These are phyloP conservation scores for Empis livida DNA, from an alignment of 2,888 invertebrate species.

Conservation along the genomic window DNA sequence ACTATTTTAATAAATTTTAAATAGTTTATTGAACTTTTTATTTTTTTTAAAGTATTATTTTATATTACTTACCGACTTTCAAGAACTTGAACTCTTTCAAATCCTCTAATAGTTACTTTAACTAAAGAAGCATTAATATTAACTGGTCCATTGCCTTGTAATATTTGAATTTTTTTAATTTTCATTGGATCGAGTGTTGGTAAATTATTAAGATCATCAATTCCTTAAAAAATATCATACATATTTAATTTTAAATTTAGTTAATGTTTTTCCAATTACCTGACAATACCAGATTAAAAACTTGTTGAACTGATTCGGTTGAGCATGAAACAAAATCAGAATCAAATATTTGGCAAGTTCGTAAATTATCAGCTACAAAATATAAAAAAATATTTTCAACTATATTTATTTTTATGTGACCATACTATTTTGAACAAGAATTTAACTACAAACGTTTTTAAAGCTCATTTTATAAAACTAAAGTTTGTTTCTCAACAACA, in stretches of 20 bases:
- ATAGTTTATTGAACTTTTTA: too few relatives aligned
- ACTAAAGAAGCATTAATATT: conserved; percentile 52
- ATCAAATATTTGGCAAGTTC: conserved; percentile 43
- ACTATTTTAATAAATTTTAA: conserved; percentile 30
- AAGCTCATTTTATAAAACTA: too few relatives aligned
- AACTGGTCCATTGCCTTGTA: conserved; percentile 54
- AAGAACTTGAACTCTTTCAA: conserved; percentile 45
- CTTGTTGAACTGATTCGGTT: conserved; percentile 48
- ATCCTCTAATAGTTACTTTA: conserved; percentile 49
- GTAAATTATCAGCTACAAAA: not conserved
- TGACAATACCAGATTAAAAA: conserved; percentile 52
- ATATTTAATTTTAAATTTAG: not conserved
- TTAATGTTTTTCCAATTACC: conserved; percentile 31
- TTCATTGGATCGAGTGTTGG: conserved; percentile 47
- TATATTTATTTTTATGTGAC: too few relatives aligned
- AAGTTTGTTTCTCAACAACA: too few relatives aligned
- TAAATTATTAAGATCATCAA: conserved; percentile 28
- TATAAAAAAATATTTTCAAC: not conserved
- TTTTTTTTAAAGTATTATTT: not conserved
- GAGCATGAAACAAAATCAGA: conserved; percentile 55
- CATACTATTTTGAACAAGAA: too few relatives aligned
- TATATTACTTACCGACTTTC: conserved; percentile 39
- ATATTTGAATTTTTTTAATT: conserved; percentile 47
- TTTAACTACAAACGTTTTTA: too few relatives aligned
- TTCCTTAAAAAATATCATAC: conserved; percentile 7